A percentile compares a stretch with the other conserved stretches of the same genome.
Evolutionary conservation across 2,113 vertebrate genomes (phyloP).

Genomic region (Rhipidura dahli): DNA sequence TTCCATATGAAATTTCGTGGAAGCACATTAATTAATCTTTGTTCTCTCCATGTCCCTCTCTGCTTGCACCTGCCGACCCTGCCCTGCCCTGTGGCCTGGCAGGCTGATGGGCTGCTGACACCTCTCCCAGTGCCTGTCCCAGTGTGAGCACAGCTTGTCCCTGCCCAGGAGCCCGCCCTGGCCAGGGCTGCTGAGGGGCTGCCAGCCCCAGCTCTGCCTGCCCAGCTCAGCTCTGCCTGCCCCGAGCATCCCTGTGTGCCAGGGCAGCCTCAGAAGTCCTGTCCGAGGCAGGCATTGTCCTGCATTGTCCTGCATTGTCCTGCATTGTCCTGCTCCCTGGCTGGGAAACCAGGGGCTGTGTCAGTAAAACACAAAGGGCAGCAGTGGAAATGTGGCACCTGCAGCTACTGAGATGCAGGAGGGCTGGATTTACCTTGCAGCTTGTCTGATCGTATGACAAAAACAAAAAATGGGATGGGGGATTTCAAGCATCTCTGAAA

Average conservation of each 20-base stretch:
- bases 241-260: not conserved
- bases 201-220: not conserved
- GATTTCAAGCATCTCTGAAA: not conserved
- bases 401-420: not conserved
- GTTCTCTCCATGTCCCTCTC: not conserved
- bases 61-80: not conserved
- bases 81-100: not conserved
- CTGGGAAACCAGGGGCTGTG: not conserved
- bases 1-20: not conserved
- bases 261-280: not conserved
- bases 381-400: not conserved
- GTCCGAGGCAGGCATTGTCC: not conserved
- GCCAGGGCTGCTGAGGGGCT: not conserved
- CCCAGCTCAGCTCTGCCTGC: not conserved
- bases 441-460: accelerated
- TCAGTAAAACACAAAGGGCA: not conserved
- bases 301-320: no score
- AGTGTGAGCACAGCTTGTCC: not conserved
- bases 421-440: not conserved
- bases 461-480: not conserved
- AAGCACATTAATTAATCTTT: not conserved
- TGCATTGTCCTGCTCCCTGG: not conserved
- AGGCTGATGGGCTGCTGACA: not conserved
- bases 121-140: not conserved
- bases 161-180: not conserved